These are phyloP conservation scores for Aegithalos caudatus DNA, from an alignment of 2,113 vertebrate species.

Conservation along the genomic window DNA sequence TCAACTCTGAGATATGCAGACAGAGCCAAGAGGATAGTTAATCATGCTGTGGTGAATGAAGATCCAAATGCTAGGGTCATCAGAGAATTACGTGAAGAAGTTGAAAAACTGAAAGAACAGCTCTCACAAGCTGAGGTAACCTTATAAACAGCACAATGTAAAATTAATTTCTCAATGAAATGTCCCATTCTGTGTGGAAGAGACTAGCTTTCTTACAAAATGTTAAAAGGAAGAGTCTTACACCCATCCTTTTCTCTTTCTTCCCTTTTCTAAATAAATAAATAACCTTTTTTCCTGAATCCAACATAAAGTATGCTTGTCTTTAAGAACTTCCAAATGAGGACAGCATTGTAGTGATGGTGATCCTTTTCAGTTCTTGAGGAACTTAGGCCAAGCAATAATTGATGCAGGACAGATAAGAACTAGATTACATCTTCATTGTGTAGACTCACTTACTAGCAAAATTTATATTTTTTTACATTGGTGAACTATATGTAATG, in stretches of 20 bases:
- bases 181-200: not conserved
- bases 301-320: not conserved
- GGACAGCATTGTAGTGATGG: not conserved
- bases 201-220: not conserved
- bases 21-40: conserved; percentile 95
- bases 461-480: not conserved
- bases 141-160: not conserved
- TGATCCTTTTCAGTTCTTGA: not conserved
- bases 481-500: not conserved
- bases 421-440: not conserved
- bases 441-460: not conserved
- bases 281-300: not conserved
- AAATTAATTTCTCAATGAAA: not conserved
- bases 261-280: not conserved
- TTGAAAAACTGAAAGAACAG: conserved; percentile 93
- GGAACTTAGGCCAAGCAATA: not conserved
- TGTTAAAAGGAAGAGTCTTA: not conserved
- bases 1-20: conserved; percentile 95
- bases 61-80: conserved; percentile 98
- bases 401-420: not conserved
- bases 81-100: conserved; percentile 93
- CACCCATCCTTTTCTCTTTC: not conserved
- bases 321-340: not conserved
- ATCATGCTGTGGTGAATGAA: conserved; percentile 95
- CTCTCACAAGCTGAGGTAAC: conserved; percentile 94